A percentile compares a stretch with the other conserved stretches of the same genome.
These are phyloP conservation scores for Candoia aspera DNA, from an alignment of 2,113 vertebrate genomes.

Conservation along the genomic window DNA sequence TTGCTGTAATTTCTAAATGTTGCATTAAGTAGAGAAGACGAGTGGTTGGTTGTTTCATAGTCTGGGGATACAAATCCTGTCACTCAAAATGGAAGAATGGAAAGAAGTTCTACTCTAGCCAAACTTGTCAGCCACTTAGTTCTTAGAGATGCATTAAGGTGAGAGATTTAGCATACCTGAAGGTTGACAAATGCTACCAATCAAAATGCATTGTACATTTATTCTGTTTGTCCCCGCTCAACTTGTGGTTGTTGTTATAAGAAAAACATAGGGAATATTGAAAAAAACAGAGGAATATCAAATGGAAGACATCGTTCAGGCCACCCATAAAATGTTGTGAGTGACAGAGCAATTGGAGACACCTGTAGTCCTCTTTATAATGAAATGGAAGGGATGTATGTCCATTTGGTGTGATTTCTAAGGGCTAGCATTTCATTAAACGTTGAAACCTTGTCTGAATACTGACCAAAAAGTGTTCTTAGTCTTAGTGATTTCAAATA, in stretches of 20 bases:
- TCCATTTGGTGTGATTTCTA: neutral
- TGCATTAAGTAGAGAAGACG: neutral
- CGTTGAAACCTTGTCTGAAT: neutral
- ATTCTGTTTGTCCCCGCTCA: neutral
- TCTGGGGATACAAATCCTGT: neutral
- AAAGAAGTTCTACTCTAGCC: neutral
- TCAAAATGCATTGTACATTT: neutral
- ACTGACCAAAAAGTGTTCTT: neutral
- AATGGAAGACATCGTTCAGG: neutral
- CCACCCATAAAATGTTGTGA: neutral
- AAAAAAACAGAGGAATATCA: neutral
- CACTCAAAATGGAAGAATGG: neutral
- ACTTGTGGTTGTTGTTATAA: neutral
- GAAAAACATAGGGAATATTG: neutral
- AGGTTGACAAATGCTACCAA: neutral
- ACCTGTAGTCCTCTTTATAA: neutral
- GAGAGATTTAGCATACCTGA: neutral
- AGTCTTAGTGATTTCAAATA: neutral
- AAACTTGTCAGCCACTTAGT: neutral
- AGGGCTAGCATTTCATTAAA: neutral
- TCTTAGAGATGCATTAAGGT: neutral
- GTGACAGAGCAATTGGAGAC: neutral
- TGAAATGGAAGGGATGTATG: neutral
- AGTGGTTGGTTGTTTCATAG: neutral
- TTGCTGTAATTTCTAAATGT: neutral